Conservation (phyloP, 2,888 invertebrate species). For the Heteromurus nitidus region DNA sequence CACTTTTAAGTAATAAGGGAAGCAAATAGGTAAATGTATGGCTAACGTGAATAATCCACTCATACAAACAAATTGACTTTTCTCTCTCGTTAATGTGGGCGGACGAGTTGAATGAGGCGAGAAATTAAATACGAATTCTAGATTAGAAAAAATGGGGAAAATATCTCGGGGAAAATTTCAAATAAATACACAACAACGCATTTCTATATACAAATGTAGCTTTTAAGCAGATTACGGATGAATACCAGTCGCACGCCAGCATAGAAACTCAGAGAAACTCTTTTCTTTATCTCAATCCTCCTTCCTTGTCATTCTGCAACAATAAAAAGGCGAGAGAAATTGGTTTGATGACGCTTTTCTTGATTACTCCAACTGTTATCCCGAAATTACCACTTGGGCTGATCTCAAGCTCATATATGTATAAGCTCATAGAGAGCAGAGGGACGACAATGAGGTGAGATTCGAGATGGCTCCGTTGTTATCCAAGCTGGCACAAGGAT, state of each 20-base stretch:
- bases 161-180: too few relatives aligned
- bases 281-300: too few relatives aligned
- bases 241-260: too few relatives aligned
- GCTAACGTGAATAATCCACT: constrained; percentile 1
- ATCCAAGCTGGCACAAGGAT: background rate
- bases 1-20: too few relatives aligned
- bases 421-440: too few relatives aligned
- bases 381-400: constrained; percentile 58
- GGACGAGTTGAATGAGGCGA: constrained; percentile 58
- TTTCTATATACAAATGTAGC: too few relatives aligned
- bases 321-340: constrained; percentile 38
- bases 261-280: too few relatives aligned
- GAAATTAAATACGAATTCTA: constrained; percentile 57
- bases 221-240: too few relatives aligned
- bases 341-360: constrained; percentile 62
- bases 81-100: constrained; percentile 44
- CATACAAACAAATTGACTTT: constrained; percentile 41
- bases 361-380: constrained; percentile 61
- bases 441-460: too few relatives aligned
- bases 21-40: too few relatives aligned
- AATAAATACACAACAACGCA: too few relatives aligned
- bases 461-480: too few relatives aligned
- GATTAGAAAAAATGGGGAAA: background rate
- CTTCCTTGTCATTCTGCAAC: background rate
- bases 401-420: background rate